phyloP scores from a whole-genome alignment of 2,113 vertebrate genomes.

The Blennius ocellaris region DNA sequence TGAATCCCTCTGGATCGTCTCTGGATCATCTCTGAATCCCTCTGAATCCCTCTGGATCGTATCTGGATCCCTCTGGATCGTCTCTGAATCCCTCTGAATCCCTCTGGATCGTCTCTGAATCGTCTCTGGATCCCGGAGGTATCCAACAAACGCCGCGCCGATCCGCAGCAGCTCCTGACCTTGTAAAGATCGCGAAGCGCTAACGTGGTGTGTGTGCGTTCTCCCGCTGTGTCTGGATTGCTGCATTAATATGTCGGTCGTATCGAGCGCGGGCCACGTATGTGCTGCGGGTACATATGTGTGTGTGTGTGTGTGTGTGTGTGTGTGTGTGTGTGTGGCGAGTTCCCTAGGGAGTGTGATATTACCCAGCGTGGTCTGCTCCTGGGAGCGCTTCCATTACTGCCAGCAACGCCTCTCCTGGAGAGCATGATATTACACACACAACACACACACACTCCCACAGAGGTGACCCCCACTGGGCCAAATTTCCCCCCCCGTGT shows the following conservation, averaged over 20 bases:
- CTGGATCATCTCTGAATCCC: no score
- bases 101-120: no score
- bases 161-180: slow-evolving; percentile 19
- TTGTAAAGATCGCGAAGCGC: slow-evolving; percentile 35
- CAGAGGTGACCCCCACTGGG: slow-evolving; percentile 79
- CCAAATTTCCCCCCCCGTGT: slow-evolving; percentile 69
- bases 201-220: background rate
- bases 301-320: slow-evolving; percentile 30
- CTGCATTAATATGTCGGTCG: slow-evolving; percentile 58
- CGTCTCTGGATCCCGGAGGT: background rate
- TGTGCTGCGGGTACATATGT: slow-evolving; percentile 44
- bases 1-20: no score
- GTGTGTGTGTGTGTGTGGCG: slow-evolving; percentile 47
- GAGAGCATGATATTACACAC: slow-evolving; percentile 81
- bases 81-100: no score
- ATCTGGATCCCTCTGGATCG: no score
- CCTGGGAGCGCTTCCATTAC: slow-evolving; percentile 80
- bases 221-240: slow-evolving; percentile 31
- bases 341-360: slow-evolving; percentile 79
- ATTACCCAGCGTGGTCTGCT: slow-evolving; percentile 79
- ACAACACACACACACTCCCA: slow-evolving; percentile 75
- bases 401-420: slow-evolving; percentile 80
- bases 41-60: no score
- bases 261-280: slow-evolving; percentile 63
- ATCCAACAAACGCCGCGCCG: background rate